A percentile compares a stretch with the other conserved stretches of the same genome.
Conservation (phyloP, 2,797 vertebrate genomes). For the Cercopithecus mitis region DNA sequence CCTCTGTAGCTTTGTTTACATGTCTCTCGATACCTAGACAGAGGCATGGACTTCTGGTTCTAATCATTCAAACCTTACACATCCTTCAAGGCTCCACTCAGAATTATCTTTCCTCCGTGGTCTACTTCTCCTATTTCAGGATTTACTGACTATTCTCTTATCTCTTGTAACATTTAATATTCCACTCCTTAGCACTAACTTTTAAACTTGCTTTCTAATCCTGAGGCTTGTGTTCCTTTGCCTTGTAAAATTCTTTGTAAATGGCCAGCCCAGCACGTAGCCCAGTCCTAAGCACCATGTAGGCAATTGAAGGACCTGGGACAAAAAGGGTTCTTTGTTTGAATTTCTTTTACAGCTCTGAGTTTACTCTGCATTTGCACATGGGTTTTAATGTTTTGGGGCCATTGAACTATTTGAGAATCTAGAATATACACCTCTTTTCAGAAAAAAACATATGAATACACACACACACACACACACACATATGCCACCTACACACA, state of each 20-base stretch:
- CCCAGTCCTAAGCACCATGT: neutral
- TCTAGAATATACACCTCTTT: neutral
- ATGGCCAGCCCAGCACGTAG: neutral
- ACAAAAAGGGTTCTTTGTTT: neutral
- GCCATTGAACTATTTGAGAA: neutral
- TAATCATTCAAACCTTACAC: neutral
- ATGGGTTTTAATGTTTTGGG: neutral
- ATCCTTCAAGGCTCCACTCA: neutral
- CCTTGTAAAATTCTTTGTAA: neutral
- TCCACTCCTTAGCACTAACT: neutral
- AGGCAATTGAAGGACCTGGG: neutral
- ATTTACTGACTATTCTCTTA: neutral
- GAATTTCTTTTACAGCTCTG: neutral
- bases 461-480: neutral
- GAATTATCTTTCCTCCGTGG: neutral
- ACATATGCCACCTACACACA: neutral
- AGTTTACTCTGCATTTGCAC: neutral
- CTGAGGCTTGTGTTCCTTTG: neutral
- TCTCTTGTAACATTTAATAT: neutral
- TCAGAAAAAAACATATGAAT: neutral
- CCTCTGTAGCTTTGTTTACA: neutral
- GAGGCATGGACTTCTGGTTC: neutral
- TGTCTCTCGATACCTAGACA: neutral
- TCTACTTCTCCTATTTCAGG: neutral
- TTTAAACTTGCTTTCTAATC: constrained; percentile 1